Evolutionary conservation across 2,888 invertebrate species (phyloP).

Genomic region (Tyria jacobaeae): DNA sequence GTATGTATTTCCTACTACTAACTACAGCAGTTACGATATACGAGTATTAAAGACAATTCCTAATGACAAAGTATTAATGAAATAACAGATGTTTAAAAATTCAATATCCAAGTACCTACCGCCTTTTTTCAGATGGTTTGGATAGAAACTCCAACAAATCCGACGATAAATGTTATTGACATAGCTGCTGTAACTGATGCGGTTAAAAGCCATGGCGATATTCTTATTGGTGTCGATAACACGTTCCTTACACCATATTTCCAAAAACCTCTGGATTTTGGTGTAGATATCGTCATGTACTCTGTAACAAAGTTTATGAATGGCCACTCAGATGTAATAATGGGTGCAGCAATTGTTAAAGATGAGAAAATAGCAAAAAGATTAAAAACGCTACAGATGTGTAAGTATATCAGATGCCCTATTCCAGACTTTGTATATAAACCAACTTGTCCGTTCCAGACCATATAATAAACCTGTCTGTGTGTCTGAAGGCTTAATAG

Average conservation of each 20-base stretch:
- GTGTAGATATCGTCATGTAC: slow-evolving; percentile 96
- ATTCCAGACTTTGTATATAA: neutral
- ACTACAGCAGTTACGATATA: too few species aligned
- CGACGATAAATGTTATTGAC: slow-evolving; percentile 94
- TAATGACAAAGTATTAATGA: too few species aligned
- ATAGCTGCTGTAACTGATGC: slow-evolving; percentile 89
- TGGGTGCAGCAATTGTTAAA: slow-evolving; percentile 95
- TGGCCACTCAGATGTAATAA: slow-evolving; percentile 98
- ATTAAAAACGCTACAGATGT: slow-evolving; percentile 12
- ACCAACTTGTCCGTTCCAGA: too few species aligned
- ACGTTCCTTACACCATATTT: slow-evolving; percentile 93
- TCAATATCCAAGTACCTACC: neutral
- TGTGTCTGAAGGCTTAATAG: too few species aligned
- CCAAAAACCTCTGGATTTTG: slow-evolving; percentile 95
- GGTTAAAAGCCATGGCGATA: slow-evolving; percentile 73
- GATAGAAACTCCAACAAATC: slow-evolving; percentile 99
- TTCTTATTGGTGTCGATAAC: slow-evolving; percentile 44
- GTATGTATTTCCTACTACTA: too few species aligned
- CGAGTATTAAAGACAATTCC: too few species aligned
- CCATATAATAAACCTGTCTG: too few species aligned
- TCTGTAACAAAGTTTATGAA: slow-evolving; percentile 99
- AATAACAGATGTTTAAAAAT: neutral
- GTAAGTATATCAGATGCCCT: slow-evolving; percentile 1
- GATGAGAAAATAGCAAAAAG: slow-evolving; percentile 88
- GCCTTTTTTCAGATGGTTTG: slow-evolving; percentile 90